Evolutionary conservation across 1,140 invertebrate species (phyloP), one percentile per base, ranked within the genome.

Genomic region (Acromyrmex charruanus): DNA sequence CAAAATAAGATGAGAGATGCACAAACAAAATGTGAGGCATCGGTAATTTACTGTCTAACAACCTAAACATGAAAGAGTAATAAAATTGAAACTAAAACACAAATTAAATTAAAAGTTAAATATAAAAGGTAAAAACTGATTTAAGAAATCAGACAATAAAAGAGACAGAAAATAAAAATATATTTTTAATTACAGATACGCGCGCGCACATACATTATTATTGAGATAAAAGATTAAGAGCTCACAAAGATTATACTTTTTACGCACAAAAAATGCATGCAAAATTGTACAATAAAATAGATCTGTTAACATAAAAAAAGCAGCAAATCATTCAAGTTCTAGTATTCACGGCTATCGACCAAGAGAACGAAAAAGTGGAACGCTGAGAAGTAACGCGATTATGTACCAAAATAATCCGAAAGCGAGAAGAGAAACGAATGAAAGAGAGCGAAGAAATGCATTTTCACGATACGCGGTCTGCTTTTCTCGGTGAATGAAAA

Each of bases 401-500:
- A 21, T 77, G 35, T 51, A 65, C 16, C 39, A 44, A 86, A 68
- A 53, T 86, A 86, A 86, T 58, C 53, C 53, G 9, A 68, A 68
- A 86, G 55, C 16, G 58, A 81, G 35, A 65, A 6, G n/a, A 5
- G 44, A 12, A 31, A 58, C 5, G 39, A 68, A 44, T 39, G 21
- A 61, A 55, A 72, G 28, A 87, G 35, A 74, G 61, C 69, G 31
- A 21, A 87, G 53, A 63, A 87, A 85, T 85, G 71, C 80, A 71
- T 81, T 66, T 89, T 7, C 21, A 59, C 49, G 55, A 90, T 80
- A 85, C 74, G 39, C 39, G 31, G 35, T 44, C 72, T 58, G 28
- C 59, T 81, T 77, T 80, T 58, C 39, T 53, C 72, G 72, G 21
- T 75, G 87, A 90, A 90, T 90, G 81, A 88, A 90, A 90, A 90